These are phyloP conservation scores for Ceraclea dissimilis DNA, from an alignment of 2,888 invertebrate species.

Conservation along the genomic window DNA sequence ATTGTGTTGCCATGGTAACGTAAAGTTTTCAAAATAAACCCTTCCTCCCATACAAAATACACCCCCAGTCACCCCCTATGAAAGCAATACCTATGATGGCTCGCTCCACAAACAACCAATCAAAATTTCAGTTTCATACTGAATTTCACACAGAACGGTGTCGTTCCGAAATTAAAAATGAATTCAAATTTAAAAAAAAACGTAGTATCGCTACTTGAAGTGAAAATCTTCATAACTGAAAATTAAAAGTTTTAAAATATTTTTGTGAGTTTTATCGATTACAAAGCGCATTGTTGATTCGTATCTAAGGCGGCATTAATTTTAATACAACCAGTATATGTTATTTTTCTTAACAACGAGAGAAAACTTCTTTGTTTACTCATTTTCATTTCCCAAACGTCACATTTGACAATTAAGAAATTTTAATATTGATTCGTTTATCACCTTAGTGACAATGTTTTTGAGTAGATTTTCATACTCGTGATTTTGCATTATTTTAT, in stretches of 20 bases:
- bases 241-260: not conserved
- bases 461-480: too few species aligned
- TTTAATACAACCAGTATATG: not conserved
- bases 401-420: constrained; percentile 15
- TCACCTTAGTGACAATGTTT: constrained; percentile 22
- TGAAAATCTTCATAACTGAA: not conserved
- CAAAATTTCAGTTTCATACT: not conserved
- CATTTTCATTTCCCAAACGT: constrained; percentile 12
- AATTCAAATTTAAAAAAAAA: not conserved
- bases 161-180: not conserved
- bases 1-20: not conserved
- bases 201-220: not conserved
- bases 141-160: not conserved
- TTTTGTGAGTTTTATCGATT: not conserved
- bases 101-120: not conserved
- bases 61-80: not conserved
- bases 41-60: not conserved
- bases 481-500: too few species aligned
- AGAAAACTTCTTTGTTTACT: constrained; percentile 13
- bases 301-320: constrained; percentile 7
- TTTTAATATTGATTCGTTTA: constrained; percentile 20
- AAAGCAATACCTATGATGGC: not conserved
- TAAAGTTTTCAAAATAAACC: constrained; percentile 14
- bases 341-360: constrained; percentile 7
- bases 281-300: constrained; percentile 8